Conservation (phyloP, 2,888 invertebrate genomes). For the Marronus borbonicus region DNA sequence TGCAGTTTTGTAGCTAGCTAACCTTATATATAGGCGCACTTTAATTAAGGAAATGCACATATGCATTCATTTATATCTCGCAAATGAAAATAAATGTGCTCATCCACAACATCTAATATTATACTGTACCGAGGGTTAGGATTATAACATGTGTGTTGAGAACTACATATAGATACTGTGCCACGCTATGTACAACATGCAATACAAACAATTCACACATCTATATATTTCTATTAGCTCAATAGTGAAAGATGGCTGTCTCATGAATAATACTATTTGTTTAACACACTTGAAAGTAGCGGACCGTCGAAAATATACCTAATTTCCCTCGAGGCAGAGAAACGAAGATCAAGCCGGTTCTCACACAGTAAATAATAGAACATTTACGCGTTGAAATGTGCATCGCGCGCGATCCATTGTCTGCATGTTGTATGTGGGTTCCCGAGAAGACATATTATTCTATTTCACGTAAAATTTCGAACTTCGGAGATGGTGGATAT, state of each 20-base stretch:
- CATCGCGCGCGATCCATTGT: too few relatives aligned
- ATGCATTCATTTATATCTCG: not conserved
- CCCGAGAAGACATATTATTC: not conserved
- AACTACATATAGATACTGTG: not conserved
- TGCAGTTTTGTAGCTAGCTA: too few relatives aligned
- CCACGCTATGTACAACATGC: not conserved
- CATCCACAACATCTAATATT: not conserved
- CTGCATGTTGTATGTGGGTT: not conserved
- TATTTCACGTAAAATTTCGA: not conserved
- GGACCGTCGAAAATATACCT: slow-evolving; percentile 15
- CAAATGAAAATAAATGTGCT: not conserved
- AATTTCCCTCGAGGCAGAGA: slow-evolving; percentile 38
- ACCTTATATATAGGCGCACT: not conserved
- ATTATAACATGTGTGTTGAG: not conserved
- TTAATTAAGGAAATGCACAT: slow-evolving; percentile 1
- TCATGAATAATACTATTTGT: slow-evolving; percentile 28
- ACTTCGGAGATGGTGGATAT: not conserved
- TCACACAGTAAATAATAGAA: slow-evolving; percentile 33
- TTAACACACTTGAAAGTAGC: slow-evolving; percentile 26
- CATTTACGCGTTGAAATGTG: not conserved
- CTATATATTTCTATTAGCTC: slow-evolving; percentile 25
- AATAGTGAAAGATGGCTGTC: not conserved
- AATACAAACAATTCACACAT: slow-evolving; percentile 18
- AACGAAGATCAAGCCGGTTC: not conserved
- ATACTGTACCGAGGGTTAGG: not conserved